Conservation (phyloP, 1,140 invertebrate genomes). For the Plutomurus gul region DNA sequence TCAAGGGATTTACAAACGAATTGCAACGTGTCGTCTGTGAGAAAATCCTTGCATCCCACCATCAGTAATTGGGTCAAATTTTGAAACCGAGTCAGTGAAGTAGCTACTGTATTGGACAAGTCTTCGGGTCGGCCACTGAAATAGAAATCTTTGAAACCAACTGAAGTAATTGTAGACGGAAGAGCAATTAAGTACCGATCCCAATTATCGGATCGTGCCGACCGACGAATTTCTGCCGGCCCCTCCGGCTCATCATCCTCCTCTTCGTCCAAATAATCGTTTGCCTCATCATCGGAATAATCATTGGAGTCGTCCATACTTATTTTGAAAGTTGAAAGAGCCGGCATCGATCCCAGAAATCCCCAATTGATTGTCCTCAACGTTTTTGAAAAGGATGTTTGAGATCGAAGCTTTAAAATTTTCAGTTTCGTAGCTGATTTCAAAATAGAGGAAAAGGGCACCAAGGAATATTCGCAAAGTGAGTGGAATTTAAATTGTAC, state of each 20-base stretch:
- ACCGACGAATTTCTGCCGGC: not conserved
- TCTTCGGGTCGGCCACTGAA: not conserved
- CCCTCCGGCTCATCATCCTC: not conserved
- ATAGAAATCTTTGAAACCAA: not conserved
- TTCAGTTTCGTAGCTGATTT: not conserved
- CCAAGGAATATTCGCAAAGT: not conserved
- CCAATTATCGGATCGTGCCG: not conserved
- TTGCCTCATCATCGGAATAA: not conserved
- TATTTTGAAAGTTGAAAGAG: not conserved
- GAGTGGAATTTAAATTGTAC: not conserved
- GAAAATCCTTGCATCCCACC: not conserved
- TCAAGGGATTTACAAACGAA: not conserved
- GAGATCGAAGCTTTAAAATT: not conserved
- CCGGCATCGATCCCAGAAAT: not conserved
- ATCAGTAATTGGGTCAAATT: not conserved
- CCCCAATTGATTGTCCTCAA: not conserved
- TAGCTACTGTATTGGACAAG: not conserved
- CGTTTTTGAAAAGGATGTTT: not conserved
- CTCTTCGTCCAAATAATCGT: not conserved
- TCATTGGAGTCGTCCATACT: not conserved
- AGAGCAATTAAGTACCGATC: not conserved
- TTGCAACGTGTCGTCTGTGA: not conserved
- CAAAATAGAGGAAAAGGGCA: not conserved
- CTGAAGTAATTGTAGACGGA: not conserved
- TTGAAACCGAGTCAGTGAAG: not conserved